Evolutionary conservation across 2,888 invertebrate species (phyloP), one percentile per base, ranked within the genome.

Genomic region (Thymelicus acteon): DNA sequence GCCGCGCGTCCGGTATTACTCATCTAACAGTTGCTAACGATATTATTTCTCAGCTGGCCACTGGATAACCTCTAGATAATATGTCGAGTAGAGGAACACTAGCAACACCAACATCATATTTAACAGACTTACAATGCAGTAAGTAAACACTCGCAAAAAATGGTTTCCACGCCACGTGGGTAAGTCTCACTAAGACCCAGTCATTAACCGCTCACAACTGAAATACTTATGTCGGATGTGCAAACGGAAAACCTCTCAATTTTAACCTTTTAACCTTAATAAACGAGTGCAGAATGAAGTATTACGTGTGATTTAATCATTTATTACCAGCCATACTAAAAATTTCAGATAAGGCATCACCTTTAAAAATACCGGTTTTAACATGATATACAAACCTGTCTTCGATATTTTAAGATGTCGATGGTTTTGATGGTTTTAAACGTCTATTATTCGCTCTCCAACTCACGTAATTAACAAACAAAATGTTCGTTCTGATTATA

Each of bases 1-100:
- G 80, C 80, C 78, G 77, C 81, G 90, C 92, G 91, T 93, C 93
- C 93, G 93, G 92, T 88, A 85, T 31, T 31, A 31, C 31, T 31
- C 31, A 31, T 31, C 31, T 31, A 31, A 31, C 31, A 31, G 31
- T 31, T 31, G 31, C 31, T 31, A 31, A 31, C 31, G 12, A 54
- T 54, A 90, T 91, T 91, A 90, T 89, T 87, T 88, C 83, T 85
- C 86, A 83, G 76, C 85, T 83, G 82, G 76, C 85, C 82, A 82
- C 81, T 85, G 24, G 63, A 54, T 63, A 37, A 63, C 69, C 57
- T 57, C 63, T 70, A 64, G 63, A 64, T 70, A 70, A 40, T 47
- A 31, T 31, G 31, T 31, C 31, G 31, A 31, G 31, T 31, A 3
- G 40, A 37, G 8, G 10, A 62, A 47, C 40, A 44, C 39, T 12